Evolutionary conservation across 2,113 vertebrate species (phyloP).

Genomic region (Oreochromis spilurus): DNA sequence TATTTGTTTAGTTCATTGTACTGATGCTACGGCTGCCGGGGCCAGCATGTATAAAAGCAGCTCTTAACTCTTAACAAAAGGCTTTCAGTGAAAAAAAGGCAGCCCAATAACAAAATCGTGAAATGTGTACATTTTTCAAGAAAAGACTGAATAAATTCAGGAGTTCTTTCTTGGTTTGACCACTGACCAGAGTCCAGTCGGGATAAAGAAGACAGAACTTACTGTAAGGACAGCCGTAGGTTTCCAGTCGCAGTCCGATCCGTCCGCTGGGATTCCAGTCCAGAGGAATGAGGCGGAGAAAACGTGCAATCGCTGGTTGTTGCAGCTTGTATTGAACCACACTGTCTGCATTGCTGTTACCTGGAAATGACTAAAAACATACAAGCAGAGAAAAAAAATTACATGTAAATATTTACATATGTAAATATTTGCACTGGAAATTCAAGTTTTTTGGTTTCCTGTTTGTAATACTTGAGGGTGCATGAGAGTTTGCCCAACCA

Average conservation of each 20-base stretch:
- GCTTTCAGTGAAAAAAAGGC: neutral
- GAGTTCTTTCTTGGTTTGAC: neutral
- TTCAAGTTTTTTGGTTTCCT: neutral
- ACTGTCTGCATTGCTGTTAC: conserved; percentile 55
- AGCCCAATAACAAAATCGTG: neutral
- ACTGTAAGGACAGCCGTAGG: conserved; percentile 61
- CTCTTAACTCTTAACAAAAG: neutral
- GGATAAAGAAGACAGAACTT: neutral
- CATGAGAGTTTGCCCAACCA: neutral
- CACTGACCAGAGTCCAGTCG: neutral
- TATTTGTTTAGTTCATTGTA: neutral
- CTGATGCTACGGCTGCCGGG: neutral
- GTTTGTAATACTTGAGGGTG: neutral
- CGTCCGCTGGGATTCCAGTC: conserved; percentile 59
- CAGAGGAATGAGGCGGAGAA: conserved; percentile 61
- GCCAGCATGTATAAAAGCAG: neutral
- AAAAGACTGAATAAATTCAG: neutral
- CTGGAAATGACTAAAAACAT: conserved; percentile 41
- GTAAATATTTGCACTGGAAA: neutral
- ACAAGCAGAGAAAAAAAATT: rapidly evolving
- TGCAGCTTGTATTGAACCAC: conserved; percentile 66
- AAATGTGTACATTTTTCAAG: neutral
- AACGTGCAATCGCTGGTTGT: conserved; percentile 50
- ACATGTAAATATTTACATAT: neutral
- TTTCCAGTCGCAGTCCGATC: conserved; percentile 62